These are phyloP conservation scores for Choristoneura fumiferana DNA, from an alignment of 1,140 invertebrate genomes.

Conservation along the genomic window DNA sequence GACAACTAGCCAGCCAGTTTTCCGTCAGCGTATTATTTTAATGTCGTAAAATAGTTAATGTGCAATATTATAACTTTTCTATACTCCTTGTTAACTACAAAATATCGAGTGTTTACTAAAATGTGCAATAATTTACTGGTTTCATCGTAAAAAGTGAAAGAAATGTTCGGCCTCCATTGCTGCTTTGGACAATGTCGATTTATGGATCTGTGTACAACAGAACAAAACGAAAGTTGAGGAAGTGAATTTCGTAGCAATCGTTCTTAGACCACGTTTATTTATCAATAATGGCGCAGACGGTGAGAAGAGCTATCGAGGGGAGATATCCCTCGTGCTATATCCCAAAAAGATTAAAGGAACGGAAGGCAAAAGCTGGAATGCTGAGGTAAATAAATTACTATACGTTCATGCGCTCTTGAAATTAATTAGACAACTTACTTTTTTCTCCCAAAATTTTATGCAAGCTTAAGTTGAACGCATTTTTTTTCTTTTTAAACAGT, in stretches of 20 bases:
- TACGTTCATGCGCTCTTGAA: neutral
- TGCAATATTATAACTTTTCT: neutral
- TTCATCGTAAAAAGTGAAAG: slow-evolving; percentile 21
- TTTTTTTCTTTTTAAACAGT: no score
- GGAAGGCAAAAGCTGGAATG: slow-evolving; percentile 82
- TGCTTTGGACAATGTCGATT: slow-evolving; percentile 65
- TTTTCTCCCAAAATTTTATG: neutral
- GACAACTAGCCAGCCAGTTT: slow-evolving; percentile 35
- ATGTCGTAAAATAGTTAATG: neutral
- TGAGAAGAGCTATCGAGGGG: slow-evolving; percentile 75
- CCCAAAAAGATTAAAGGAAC: slow-evolving; percentile 84
- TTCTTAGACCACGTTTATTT: slow-evolving; percentile 32
- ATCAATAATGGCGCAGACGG: slow-evolving; percentile 67
- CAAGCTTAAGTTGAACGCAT: no score
- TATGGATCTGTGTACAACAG: slow-evolving; percentile 68
- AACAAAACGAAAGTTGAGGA: slow-evolving; percentile 74
- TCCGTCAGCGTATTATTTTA: slow-evolving; percentile 47
- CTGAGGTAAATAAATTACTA: slow-evolving; percentile 62
- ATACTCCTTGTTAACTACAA: neutral
- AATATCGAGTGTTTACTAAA: neutral
- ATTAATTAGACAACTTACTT: neutral
- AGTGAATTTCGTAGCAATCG: slow-evolving; percentile 53
- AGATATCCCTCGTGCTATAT: slow-evolving; percentile 86
- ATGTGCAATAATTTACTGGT: neutral
- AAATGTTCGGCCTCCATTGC: slow-evolving; percentile 41